These are phyloP conservation scores for Argyresthia albistria DNA, from an alignment of 2,888 invertebrate species.

Conservation along the genomic window DNA sequence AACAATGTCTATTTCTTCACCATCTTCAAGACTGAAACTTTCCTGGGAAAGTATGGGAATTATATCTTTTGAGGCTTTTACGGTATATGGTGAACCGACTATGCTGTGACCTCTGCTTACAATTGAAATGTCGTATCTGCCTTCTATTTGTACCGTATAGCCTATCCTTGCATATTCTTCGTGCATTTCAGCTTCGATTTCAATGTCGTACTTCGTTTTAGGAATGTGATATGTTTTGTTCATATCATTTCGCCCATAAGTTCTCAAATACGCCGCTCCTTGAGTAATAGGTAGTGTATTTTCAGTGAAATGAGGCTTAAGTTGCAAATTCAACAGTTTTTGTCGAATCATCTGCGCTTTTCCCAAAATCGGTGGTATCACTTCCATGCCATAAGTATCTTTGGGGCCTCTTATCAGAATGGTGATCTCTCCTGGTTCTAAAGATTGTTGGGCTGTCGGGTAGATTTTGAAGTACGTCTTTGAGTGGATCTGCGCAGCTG, in stretches of 20 bases:
- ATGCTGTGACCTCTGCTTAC: slow-evolving; percentile 69
- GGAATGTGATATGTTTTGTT: slow-evolving; percentile 61
- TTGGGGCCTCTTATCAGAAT: slow-evolving; percentile 61
- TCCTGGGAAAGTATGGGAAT: slow-evolving; percentile 42
- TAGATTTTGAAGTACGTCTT: slow-evolving; percentile 74
- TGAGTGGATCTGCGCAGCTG: slow-evolving; percentile 69
- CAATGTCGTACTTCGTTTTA: slow-evolving; percentile 63
- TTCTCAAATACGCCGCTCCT: slow-evolving; percentile 53
- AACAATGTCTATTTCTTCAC: slow-evolving; percentile 61
- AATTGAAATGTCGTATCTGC: slow-evolving; percentile 71
- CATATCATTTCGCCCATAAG: slow-evolving; percentile 58
- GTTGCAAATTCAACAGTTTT: slow-evolving; percentile 49
- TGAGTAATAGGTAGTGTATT: slow-evolving; percentile 54
- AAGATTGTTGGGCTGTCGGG: slow-evolving; percentile 59
- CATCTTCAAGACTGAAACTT: slow-evolving; percentile 51
- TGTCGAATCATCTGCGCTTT: slow-evolving; percentile 60
- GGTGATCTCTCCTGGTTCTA: slow-evolving; percentile 60
- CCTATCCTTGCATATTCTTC: slow-evolving; percentile 63
- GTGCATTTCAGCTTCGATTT: slow-evolving; percentile 56
- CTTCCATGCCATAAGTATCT: slow-evolving; percentile 55
- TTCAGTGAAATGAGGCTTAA: slow-evolving; percentile 44
- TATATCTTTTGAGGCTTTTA: slow-evolving; percentile 55
- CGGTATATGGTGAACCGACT: slow-evolving; percentile 72
- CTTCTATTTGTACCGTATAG: slow-evolving; percentile 62
- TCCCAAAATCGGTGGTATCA: slow-evolving; percentile 55